Conservation (phyloP, 2,113 vertebrate species). For the Phalacrocorax pelagicus region DNA sequence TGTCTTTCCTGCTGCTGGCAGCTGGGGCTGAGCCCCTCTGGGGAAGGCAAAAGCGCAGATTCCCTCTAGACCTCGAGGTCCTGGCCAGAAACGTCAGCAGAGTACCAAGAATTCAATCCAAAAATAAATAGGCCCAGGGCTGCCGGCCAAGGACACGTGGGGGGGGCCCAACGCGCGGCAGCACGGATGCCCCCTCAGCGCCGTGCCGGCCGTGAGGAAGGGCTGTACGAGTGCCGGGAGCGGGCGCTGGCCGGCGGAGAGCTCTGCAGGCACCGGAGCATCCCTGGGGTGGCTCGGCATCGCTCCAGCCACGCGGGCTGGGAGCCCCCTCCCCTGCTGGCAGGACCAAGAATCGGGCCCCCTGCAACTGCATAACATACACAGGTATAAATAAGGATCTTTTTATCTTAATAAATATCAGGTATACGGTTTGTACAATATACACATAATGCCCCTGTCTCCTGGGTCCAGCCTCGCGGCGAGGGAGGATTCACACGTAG, state of each 20-base stretch:
- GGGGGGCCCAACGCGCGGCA: neutral
- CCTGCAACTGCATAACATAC: conserved; percentile 19
- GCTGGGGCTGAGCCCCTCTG: neutral
- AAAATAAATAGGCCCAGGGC: conserved; percentile 78
- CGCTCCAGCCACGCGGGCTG: fast-evolving
- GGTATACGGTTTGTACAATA: conserved; percentile 89
- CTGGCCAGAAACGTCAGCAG: conserved; percentile 45
- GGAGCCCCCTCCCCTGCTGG: neutral
- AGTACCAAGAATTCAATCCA: conserved; percentile 41
- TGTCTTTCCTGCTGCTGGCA: neutral
- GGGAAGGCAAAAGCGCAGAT: neutral
- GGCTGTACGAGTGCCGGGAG: neutral
- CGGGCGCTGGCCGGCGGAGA: neutral
- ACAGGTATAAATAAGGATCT: conserved; percentile 84
- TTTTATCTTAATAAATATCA: conserved; percentile 91
- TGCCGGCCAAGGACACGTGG: neutral
- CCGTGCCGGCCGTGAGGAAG: fast-evolving
- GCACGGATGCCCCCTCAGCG: neutral
- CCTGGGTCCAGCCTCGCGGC: neutral
- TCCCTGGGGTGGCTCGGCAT: neutral
- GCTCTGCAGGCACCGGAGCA: neutral
- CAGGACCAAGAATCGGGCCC: neutral
- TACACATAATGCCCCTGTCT: conserved; percentile 79
- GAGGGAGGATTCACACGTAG: conserved; percentile 55
- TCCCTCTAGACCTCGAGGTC: conserved; percentile 15